Evolutionary conservation across 1,140 invertebrate genomes (phyloP).

Genomic region (Drosophila kurseongensis): DNA sequence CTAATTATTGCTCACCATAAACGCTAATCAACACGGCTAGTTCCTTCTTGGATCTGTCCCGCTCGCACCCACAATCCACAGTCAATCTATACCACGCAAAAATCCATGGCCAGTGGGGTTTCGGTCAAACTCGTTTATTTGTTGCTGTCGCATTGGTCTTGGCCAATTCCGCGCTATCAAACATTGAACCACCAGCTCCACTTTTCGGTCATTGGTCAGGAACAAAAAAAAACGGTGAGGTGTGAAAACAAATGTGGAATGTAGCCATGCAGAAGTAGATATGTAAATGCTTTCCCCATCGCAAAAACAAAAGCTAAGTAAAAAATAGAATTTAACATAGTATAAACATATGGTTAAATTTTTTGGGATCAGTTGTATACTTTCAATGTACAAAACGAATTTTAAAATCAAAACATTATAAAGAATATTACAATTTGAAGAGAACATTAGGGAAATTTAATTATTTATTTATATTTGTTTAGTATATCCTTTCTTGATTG

Average conservation of each 20-base stretch:
- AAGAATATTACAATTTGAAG: too few relatives aligned
- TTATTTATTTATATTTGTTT: too few relatives aligned
- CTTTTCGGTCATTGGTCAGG: neutral
- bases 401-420: too few relatives aligned
- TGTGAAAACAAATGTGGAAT: neutral
- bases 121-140: neutral
- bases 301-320: neutral
- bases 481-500: too few relatives aligned
- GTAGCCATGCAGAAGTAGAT: too few relatives aligned
- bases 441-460: too few relatives aligned
- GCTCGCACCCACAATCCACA: too few relatives aligned
- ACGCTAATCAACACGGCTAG: neutral
- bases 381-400: too few relatives aligned
- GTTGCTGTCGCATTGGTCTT: neutral
- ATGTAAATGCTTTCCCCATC: neutral
- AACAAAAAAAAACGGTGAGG: neutral
- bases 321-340: too few relatives aligned
- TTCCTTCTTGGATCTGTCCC: neutral
- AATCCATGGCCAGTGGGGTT: neutral
- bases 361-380: too few relatives aligned
- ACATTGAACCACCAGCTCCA: neutral
- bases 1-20: conserved; percentile 15
- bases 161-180: neutral
- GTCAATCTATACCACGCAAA: neutral
- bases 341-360: too few relatives aligned